Conservation (phyloP, 2,113 vertebrate species). For the Protomyctophum bolini region DNA sequence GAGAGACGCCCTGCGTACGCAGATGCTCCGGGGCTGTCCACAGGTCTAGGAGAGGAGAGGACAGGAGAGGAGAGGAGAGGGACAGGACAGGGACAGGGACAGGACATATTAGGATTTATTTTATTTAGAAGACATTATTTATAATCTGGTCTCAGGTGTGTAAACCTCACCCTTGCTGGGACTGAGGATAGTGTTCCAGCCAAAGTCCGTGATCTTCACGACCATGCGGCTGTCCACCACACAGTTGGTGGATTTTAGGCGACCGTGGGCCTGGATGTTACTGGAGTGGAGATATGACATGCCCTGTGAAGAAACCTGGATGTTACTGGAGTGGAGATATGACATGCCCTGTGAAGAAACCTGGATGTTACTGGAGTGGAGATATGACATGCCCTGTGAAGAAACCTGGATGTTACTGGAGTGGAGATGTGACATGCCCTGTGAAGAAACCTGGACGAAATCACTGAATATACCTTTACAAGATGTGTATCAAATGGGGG, state of each 20-base stretch:
- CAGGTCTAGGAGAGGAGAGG: constrained; percentile 77
- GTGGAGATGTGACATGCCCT: no score
- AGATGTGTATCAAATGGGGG: no score
- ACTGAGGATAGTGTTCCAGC: constrained; percentile 89
- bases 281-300: constrained; percentile 73
- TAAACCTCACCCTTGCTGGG: constrained; percentile 82
- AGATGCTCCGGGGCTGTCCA: constrained; percentile 96
- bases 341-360: no score
- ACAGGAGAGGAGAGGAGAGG: neutral
- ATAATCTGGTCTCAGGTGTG: neutral
- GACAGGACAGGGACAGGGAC: no score
- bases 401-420: no score
- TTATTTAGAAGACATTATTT: constrained; percentile 82
- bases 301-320: constrained; percentile 87
- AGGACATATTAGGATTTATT: no score
- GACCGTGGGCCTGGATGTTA: constrained; percentile 89
- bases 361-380: no score
- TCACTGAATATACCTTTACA: no score
- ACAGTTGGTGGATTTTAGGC: constrained; percentile 96
- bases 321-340: no score
- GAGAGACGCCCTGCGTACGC: constrained; percentile 84
- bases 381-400: no score
- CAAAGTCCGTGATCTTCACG: constrained; percentile 98
- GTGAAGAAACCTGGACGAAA: no score
- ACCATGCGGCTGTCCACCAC: constrained; percentile 97